Evolutionary conservation across 2,113 vertebrate genomes (phyloP), one percentile per base, ranked within the genome.

Genomic region (Apeltes quadracus): DNA sequence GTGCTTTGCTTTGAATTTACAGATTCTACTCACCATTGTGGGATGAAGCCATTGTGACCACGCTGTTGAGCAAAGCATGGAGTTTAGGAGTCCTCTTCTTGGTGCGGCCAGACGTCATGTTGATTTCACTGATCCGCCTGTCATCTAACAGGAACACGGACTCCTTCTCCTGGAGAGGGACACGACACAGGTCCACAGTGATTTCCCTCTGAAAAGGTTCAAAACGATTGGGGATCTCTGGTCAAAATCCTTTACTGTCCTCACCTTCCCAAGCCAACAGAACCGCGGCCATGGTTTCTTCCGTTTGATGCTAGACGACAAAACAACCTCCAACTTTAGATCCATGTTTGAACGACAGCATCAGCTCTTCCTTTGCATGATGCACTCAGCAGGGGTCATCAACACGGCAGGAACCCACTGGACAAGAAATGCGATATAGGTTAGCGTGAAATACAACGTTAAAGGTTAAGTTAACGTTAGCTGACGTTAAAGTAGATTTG

Each of bases 101-200:
- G 18, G 94, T 97, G 69, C 82, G 95, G 72, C 98, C 97, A 5
- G 97, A 96, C 0, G 82, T 62, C 78, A 99, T 82, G 76, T 96
- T 95, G 85, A 99, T 95, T 92, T 99, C 96, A 84, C 94, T 95
- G 86, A 99, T 91, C 16, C 78, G 91, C 78, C 89, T 96, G 88
- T 95, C 93, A 94, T 97, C 96, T 72, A 97, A 77, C 73, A 99
- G 92, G 84, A 95, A 99, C 75, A 97, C 78, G 4, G 93, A 92
- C 88, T 99, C 97, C 84, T 95, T 97, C 89, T 98, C 95, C 97
- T 99, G 68, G 46, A 46, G 65, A 39, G 51, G 22, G 39, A 71
- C 32, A 67, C 36, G 7, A 70, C 39, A 69, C 18, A 41, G n/a
- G 2, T 18, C 27, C 32, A 22, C 11, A 13, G 12, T 15, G 2